Base-by-base conservation (phyloP, 1,140 invertebrate species). In the Cyphomyrmex costatus region DNA sequence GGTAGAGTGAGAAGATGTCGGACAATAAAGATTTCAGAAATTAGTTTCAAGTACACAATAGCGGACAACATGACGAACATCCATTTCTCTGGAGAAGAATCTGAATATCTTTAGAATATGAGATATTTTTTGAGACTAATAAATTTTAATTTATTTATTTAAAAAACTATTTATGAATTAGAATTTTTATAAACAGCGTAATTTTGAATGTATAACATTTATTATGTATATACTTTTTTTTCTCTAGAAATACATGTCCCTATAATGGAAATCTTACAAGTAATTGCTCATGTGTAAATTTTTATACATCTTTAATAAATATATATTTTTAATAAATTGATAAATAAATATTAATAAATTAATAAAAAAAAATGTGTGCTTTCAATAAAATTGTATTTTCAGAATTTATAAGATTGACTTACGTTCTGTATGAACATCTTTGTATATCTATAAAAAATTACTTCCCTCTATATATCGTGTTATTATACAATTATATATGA, bases 11-110 rank as follows among this genome's bases (percentile, higher is more conserved):
- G 24, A n/a, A 83, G 68, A 61, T 33, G 51, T 7, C 21, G 42
- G 79, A 73, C 53, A 53, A 83, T 83, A 83, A 83, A 83, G 79
- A 74, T 83, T 83, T 61, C 36, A 73, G 68, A 83, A 83, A 83
- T 73, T 83, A 83, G 53, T 83, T 83, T 83, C 56, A 53, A 60
- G 42, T 49, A 46, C 14, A 73, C 79, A 46, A 21, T 73, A 7
- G 14, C 53, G 36, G 2, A 30, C 16, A 58, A 58, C 24, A 58
- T 27, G n/a, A 61, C 51, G 16, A 56, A 77, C 21, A 21, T 14
- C 16, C 6, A 14, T 46, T 70, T 27, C 16, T 66, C 24, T 51
- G 0, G 12, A 42, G 14, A 33, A 42, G 8, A 42, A 42, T 42
- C 8, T 42, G 16, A 78, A 79, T 33, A 19, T 21, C 7, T 78